These are phyloP conservation scores for Dipodomys stephensi DNA, from an alignment of 2,113 vertebrate genomes.

Conservation along the genomic window DNA sequence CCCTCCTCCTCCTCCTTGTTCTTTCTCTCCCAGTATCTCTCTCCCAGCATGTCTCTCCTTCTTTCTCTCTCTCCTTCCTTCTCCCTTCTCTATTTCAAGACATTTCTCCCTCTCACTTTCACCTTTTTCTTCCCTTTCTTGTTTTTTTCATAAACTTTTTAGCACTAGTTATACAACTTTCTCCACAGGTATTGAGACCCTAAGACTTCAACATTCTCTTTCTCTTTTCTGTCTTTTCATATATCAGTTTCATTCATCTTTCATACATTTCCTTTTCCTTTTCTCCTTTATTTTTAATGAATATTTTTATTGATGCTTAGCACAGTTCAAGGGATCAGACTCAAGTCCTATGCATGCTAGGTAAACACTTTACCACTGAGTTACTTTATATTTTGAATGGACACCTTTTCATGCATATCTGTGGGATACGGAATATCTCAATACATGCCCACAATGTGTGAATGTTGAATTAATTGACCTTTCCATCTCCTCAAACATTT, in stretches of 20 bases:
- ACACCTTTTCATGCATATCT: no score
- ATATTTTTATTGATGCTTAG: neutral
- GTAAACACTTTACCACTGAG: neutral
- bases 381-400: neutral
- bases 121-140: neutral
- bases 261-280: no score
- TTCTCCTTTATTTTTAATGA: neutral
- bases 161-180: neutral
- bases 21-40: no score
- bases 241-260: neutral
- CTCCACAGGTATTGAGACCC: neutral
- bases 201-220: neutral
- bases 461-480: no score
- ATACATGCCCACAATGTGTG: neutral
- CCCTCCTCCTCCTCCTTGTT: no score
- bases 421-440: neutral
- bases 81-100: no score
- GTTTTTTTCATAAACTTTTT: neutral
- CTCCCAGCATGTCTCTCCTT: no score
- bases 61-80: no score
- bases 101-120: fast-evolving
- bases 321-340: neutral
- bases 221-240: neutral
- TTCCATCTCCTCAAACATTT: neutral
- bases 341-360: no score